Evolutionary conservation across 2,888 invertebrate genomes (phyloP), one percentile per base, ranked within the genome.

Genomic region (Doris montereyensis): DNA sequence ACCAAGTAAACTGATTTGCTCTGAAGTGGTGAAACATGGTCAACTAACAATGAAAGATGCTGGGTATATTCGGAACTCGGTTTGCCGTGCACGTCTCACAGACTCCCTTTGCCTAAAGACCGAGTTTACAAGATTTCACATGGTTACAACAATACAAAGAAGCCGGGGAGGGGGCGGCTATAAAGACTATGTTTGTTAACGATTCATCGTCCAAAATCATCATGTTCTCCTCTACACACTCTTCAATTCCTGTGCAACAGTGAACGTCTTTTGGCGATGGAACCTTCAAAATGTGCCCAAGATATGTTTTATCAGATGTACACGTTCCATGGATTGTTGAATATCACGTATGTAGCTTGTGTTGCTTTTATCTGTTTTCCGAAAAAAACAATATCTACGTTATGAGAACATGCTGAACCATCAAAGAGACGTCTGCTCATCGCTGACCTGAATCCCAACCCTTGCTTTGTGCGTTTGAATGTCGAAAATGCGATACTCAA

Each of bases 1-100:
- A 67, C 67, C 67, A 67, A 67, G 67, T 30, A 67, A 67, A 67
- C n/a, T 67, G 17, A 30, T 67, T 67, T 67, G 67, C 24, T 67
- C 67, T 28, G 67, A 67, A 67, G 67, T 28, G 67, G 67, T 67
- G 67, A 67, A 24, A 24, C 67, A 67, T 30, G 67, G 30, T 67
- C 67, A 67, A 10, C 24, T 67, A 28, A 67, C 67, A 28, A 28
- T 28, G 28, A 67, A 67, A 67, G 67, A 67, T 67, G 67, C 30
- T 67, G 67, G 24, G 30, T 67, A 28, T 67, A 28, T 67, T 24
- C 30, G 67, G 28, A 67, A 67, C 28, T 67, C 67, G 13, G 67
- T 67, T 26, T 67, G 30, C 67, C 30, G 67, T 24, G 30, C 67
- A 28, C 13, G 67, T 21, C 67, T 67, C 67, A 67, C 67, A 67